Base-by-base conservation (phyloP, 2,113 vertebrate species). In the Campylomormyrus tamandua region DNA sequence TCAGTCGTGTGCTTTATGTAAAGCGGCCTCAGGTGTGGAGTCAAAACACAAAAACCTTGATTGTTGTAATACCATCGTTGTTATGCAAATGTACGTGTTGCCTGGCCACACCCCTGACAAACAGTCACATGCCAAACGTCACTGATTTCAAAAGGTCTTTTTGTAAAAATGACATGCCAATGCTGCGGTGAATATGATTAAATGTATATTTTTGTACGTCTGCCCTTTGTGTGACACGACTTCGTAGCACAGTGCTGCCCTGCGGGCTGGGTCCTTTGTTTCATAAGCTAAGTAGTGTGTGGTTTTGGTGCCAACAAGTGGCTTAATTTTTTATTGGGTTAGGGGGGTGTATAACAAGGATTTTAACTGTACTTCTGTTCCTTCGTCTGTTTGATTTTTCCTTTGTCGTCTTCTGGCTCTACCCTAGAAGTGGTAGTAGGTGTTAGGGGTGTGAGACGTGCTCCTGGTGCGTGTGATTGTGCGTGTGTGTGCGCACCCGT, bases 191-290 rank as follows among this genome's bases (percentile, higher is more conserved):
- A 90, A 91, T 89, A 87, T 91, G 90, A 83, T 91, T 91, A 94
- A 93, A 93, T 92, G 91, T 94, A 91, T 94, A 95, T 95, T 95
- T 95, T 95, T 95, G 91, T 94, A 94, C 92, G 92, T 90, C 92
- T 62, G 89, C 87, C 21, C 56, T 56, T 19, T 49, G n/a, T 58
- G 27, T 62, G 31, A 66, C 56, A 53, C 13, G 31, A 50, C 85
- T 87, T 91, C 92, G 93, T 93, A 91, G 92, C 87, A 74, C 74
- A 77, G 35, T 62, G 31, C 10, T 62, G 7, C 52, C 9, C 84
- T 62, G 4, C 4, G 1, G 9, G 11, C 17, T 45, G 19, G 24
- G 46, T 87, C n/a, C 88, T 84, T 88, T 70, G 74, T 88, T 87
- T 90, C 93, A 89, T 90, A 94, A 92, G 92, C 93, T 91, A 91